A percentile compares a stretch with the other conserved stretches of the same genome.
These are phyloP conservation scores for Zenarchopterus dispar DNA, from an alignment of 2,797 vertebrate species.

Conservation along the genomic window DNA sequence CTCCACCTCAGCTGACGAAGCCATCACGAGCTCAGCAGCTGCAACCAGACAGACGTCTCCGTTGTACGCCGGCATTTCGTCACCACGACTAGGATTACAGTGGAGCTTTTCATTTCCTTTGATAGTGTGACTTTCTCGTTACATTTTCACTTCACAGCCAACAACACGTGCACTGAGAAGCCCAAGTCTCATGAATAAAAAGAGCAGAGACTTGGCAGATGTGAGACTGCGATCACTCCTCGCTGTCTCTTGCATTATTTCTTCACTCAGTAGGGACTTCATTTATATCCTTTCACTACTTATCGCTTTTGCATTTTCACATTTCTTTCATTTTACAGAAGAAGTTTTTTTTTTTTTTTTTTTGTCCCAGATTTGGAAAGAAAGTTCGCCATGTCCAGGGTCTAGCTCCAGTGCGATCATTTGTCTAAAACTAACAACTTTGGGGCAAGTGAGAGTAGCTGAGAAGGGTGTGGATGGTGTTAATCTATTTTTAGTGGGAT, in stretches of 20 bases:
- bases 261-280: too few relatives aligned
- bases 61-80: conserved; percentile 52
- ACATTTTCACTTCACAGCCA: conserved; percentile 45
- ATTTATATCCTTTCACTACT: too few relatives aligned
- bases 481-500: too few relatives aligned
- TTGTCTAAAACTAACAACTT: too few relatives aligned
- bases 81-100: conserved; percentile 53
- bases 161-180: conserved; percentile 9
- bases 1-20: conserved; percentile 50
- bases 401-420: too few relatives aligned
- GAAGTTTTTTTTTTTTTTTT: too few relatives aligned
- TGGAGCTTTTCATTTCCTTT: conserved; percentile 60
- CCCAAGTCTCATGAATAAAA: conserved; percentile 23
- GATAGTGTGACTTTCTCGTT: conserved; percentile 54
- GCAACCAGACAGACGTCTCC: conserved; percentile 17
- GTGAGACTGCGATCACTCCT: not conserved
- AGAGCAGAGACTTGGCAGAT: conserved; percentile 8
- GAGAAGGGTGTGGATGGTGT: too few relatives aligned
- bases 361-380: too few relatives aligned
- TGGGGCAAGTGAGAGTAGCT: too few relatives aligned
- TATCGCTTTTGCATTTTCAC: too few relatives aligned
- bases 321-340: too few relatives aligned
- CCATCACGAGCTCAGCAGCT: conserved; percentile 58
- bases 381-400: too few relatives aligned
- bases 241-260: not conserved